Conservation (phyloP, 2,888 invertebrate genomes). For the Amitus sp. region DNA sequence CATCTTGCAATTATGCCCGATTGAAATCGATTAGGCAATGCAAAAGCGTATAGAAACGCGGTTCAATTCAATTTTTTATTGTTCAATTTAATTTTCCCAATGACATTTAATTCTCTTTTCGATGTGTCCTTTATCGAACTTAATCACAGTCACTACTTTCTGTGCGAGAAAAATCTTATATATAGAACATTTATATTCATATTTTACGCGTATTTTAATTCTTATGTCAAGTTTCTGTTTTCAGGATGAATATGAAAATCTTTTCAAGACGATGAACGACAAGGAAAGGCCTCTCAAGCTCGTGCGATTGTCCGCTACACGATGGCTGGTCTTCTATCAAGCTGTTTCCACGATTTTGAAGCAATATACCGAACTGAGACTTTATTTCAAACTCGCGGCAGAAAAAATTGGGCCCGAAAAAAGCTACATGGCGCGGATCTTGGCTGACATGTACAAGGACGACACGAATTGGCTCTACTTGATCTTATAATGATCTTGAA, state of each 20-base stretch:
- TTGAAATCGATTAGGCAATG: too few relatives aligned
- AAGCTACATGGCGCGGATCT: slow-evolving; percentile 37
- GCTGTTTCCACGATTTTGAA: slow-evolving; percentile 40
- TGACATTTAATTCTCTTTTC: too few relatives aligned
- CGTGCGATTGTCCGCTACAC: slow-evolving; percentile 31
- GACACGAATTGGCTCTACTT: slow-evolving; percentile 36
- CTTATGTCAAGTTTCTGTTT: not conserved
- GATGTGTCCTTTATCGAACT: too few relatives aligned
- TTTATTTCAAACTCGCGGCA: slow-evolving; percentile 35
- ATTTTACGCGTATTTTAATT: too few relatives aligned
- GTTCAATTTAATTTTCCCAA: too few relatives aligned
- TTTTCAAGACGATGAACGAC: slow-evolving; percentile 23
- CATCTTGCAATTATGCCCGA: too few relatives aligned
- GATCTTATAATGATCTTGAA: too few relatives aligned
- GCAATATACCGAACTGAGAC: slow-evolving; percentile 45
- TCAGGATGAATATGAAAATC: slow-evolving; percentile 16
- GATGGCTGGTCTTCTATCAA: slow-evolving; percentile 45
- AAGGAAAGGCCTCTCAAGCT: slow-evolving; percentile 24
- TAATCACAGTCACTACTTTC: too few relatives aligned
- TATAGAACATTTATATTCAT: too few relatives aligned
- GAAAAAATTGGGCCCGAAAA: slow-evolving; percentile 22
- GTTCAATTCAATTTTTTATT: too few relatives aligned
- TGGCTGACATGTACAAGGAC: slow-evolving; percentile 38
- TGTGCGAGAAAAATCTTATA: too few relatives aligned
- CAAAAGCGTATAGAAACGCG: too few relatives aligned